A percentile compares a stretch with the other conserved stretches of the same genome.
Evolutionary conservation across 2,888 invertebrate genomes (phyloP).

Genomic region (Melolontha melolontha): DNA sequence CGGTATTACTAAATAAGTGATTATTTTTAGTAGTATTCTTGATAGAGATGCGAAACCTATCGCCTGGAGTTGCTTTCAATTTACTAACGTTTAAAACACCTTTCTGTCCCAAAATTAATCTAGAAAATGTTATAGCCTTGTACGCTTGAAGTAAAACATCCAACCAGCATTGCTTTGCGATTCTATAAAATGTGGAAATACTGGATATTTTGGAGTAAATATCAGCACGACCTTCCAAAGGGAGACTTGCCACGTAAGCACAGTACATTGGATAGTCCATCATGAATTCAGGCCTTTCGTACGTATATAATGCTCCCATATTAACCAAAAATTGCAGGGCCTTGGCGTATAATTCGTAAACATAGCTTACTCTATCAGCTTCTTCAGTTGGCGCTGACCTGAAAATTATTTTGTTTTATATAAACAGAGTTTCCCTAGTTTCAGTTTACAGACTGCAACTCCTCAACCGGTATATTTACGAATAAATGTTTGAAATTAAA

Average conservation of each 20-base stretch:
- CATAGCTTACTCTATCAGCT: neutral
- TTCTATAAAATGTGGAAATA: neutral
- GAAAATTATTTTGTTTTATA: neutral
- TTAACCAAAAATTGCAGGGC: neutral
- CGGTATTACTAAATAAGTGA: constrained; percentile 12
- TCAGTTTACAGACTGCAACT: too few relatives aligned
- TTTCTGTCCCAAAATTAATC: neutral
- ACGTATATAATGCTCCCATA: neutral
- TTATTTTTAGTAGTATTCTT: neutral
- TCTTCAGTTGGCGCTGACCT: neutral
- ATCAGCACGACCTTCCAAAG: neutral
- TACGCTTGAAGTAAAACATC: constrained; percentile 17
- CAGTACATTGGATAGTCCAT: neutral
- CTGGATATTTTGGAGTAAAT: neutral
- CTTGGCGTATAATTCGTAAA: constrained; percentile 46
- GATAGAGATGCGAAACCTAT: neutral
- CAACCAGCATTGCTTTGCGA: constrained; percentile 14
- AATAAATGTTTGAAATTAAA: too few relatives aligned
- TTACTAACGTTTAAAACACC: too few relatives aligned
- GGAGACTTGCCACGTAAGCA: neutral
- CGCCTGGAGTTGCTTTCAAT: too few relatives aligned
- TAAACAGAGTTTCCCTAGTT: too few relatives aligned
- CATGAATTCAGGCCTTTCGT: neutral
- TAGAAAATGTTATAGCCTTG: neutral
- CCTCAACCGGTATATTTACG: too few relatives aligned